Conservation (phyloP, 2,888 invertebrate species). For the Ormia ochracea region DNA sequence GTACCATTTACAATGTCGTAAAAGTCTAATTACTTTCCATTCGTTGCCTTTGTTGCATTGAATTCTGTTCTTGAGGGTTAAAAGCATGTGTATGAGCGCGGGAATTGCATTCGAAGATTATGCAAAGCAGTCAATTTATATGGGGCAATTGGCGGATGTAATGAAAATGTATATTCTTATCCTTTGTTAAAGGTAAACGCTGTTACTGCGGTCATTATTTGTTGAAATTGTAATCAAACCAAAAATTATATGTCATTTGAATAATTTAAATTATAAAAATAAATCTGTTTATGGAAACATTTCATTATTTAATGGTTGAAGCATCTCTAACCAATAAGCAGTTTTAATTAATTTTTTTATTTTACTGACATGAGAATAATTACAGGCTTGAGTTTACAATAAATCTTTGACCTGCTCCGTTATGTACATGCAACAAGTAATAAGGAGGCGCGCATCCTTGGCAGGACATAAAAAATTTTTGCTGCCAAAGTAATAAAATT, state of each 20-base stretch:
- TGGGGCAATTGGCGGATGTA: background rate
- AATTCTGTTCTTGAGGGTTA: background rate
- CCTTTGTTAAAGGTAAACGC: background rate
- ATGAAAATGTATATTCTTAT: background rate
- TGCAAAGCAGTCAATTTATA: background rate
- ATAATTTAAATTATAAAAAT: too few relatives aligned
- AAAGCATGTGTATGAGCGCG: too few relatives aligned
- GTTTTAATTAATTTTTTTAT: too few relatives aligned
- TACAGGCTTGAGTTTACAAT: too few relatives aligned
- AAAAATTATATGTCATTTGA: too few relatives aligned
- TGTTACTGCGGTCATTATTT: constrained; percentile 3
- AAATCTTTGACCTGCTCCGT: too few relatives aligned
- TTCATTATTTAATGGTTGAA: background rate
- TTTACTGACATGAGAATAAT: too few relatives aligned
- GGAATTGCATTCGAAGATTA: background rate
- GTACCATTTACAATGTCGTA: constrained; percentile 33
- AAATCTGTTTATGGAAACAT: background rate
- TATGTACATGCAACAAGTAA: too few relatives aligned
- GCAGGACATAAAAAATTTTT: too few relatives aligned
- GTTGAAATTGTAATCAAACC: background rate
- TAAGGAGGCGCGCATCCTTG: too few relatives aligned
- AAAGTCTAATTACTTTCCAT: constrained; percentile 49
- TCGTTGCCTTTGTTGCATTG: constrained; percentile 43
- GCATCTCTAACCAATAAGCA: too few relatives aligned
- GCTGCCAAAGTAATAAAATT: too few relatives aligned